phyloP scores from a whole-genome alignment of 2,888 invertebrate genomes.

The Xanthostigma xanthostigma region DNA sequence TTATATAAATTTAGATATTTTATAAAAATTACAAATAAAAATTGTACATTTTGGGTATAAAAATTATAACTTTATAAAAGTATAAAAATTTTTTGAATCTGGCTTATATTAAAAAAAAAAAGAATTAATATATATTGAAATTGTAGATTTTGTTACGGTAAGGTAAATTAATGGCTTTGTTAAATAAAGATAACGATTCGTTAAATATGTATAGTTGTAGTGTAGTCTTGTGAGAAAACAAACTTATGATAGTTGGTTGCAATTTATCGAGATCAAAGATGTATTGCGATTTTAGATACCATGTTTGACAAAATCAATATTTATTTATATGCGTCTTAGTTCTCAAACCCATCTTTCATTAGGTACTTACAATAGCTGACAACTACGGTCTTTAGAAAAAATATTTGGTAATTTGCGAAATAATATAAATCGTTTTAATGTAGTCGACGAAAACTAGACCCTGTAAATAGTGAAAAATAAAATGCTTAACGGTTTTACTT shows the following conservation, averaged over 20 bases:
- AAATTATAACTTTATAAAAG: constrained; percentile 6
- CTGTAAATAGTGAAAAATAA: too few relatives aligned
- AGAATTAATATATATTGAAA: constrained; percentile 3
- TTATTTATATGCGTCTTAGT: too few relatives aligned
- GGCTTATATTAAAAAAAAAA: constrained; percentile 6
- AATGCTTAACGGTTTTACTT: too few relatives aligned
- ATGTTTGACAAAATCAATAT: too few relatives aligned
- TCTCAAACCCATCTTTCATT: too few relatives aligned
- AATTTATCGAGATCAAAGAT: background rate
- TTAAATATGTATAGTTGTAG: constrained; percentile 6
- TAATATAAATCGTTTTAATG: too few relatives aligned
- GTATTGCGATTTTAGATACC: too few relatives aligned
- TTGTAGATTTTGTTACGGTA: constrained; percentile 7
- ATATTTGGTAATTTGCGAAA: too few relatives aligned
- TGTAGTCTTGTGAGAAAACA: constrained; percentile 7
- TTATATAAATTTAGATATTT: constrained; percentile 3
- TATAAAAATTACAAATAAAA: constrained; percentile 4
- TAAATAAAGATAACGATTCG: constrained; percentile 1
- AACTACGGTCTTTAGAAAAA: too few relatives aligned
- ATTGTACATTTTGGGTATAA: constrained; percentile 6
- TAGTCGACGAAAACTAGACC: too few relatives aligned
- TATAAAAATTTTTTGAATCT: constrained; percentile 3
- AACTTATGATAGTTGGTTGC: constrained; percentile 3
- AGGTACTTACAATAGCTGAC: too few relatives aligned
- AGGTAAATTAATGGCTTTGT: constrained; percentile 7